Conservation (phyloP, 2,797 vertebrate species). For the Emys orbicularis region DNA sequence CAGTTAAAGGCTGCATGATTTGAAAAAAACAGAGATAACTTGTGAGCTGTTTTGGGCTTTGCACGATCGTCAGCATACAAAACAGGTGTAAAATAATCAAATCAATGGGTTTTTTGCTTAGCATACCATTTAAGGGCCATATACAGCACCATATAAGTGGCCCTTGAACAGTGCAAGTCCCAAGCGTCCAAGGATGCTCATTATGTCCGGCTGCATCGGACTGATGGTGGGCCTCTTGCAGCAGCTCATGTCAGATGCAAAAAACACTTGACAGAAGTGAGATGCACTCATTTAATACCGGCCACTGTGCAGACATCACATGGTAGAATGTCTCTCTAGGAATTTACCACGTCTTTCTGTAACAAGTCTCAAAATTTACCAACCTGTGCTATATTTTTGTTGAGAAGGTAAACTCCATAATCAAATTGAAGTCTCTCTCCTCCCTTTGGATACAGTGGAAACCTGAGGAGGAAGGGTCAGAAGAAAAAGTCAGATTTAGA, state of each 20-base stretch:
- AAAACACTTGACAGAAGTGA: background rate
- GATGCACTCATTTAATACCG: background rate
- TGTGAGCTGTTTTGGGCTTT: background rate
- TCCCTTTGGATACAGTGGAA: slow-evolving; percentile 94
- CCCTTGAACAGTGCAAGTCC: background rate
- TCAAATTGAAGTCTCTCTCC: slow-evolving; percentile 98
- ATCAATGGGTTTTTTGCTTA: background rate
- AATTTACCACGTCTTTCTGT: background rate
- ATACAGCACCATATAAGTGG: background rate
- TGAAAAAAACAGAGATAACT: background rate
- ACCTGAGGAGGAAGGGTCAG: slow-evolving; percentile 81
- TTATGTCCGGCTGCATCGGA: background rate
- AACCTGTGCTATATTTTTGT: slow-evolving; percentile 99
- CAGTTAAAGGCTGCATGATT: background rate
- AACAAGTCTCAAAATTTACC: slow-evolving; percentile 15
- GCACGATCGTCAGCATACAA: background rate
- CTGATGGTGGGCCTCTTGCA: background rate
- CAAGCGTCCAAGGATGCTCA: background rate
- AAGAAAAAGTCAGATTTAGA: background rate
- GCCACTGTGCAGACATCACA: background rate
- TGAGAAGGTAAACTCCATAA: slow-evolving; percentile 98
- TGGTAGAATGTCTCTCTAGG: background rate
- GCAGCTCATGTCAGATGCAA: background rate
- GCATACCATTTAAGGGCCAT: background rate
- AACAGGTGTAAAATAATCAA: background rate